Conservation (phyloP, 2,888 invertebrate genomes). For the Altica lythri region DNA sequence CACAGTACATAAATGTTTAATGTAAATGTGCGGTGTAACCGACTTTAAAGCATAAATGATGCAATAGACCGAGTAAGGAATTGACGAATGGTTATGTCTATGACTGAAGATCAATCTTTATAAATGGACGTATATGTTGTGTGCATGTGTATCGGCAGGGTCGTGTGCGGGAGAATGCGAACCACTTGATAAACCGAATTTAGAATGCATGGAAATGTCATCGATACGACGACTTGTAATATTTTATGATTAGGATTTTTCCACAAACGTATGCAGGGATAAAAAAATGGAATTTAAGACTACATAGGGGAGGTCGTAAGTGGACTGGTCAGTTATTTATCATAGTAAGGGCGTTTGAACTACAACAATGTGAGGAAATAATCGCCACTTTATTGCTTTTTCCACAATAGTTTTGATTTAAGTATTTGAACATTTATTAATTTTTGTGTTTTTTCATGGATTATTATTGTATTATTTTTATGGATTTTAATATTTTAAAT, state of each 20-base stretch:
- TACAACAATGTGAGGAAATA: no score
- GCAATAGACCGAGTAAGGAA: slow-evolving; percentile 42
- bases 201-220: slow-evolving; percentile 58
- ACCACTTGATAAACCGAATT: slow-evolving; percentile 47
- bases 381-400: no score
- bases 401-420: no score
- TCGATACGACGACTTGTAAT: slow-evolving; percentile 54
- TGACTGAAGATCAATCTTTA: slow-evolving; percentile 51
- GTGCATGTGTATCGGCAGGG: slow-evolving; percentile 32
- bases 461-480: no score
- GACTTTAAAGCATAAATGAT: slow-evolving; percentile 46
- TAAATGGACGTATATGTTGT: slow-evolving; percentile 46
- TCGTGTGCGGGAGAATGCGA: slow-evolving; percentile 41
- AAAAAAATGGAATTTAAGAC: slow-evolving; percentile 1
- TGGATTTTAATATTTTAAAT: no score
- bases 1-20: slow-evolving; percentile 35
- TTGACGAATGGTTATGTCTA: slow-evolving; percentile 53
- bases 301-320: slow-evolving; percentile 4
- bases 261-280: slow-evolving; percentile 39
- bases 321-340: neutral
- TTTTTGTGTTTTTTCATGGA: no score
- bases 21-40: slow-evolving; percentile 36
- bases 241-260: slow-evolving; percentile 55
- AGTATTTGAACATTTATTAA: no score
- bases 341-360: no score